These are phyloP conservation scores for Aplysia californica DNA, from an alignment of 1,140 invertebrate species.

Conservation along the genomic window DNA sequence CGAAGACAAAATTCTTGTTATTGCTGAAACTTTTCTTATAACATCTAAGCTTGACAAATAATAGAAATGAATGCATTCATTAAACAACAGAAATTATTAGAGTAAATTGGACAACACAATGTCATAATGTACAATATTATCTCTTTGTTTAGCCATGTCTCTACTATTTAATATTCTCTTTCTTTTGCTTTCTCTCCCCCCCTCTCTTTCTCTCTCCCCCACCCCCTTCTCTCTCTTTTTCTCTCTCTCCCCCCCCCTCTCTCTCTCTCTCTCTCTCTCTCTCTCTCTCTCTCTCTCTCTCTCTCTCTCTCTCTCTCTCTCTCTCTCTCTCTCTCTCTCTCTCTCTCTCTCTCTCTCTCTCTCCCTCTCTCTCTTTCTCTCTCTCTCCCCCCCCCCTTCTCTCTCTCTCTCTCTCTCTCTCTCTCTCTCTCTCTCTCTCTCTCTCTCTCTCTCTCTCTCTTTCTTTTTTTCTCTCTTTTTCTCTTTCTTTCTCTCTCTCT, in stretches of 20 bases:
- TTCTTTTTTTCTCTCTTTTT: constrained; percentile 24
- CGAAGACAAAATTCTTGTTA: background rate
- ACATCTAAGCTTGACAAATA: background rate
- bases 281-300: background rate
- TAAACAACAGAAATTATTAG: background rate
- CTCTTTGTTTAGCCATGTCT: background rate
- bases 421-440: constrained; percentile 17
- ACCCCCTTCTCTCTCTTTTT: too few species aligned
- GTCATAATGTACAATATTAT: background rate
- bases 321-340: constrained; percentile 23
- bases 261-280: background rate
- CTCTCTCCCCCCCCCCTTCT: constrained; percentile 1
- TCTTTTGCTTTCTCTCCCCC: background rate
- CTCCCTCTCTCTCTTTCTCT: constrained; percentile 1
- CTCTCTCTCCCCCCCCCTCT: background rate
- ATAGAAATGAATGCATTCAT: background rate
- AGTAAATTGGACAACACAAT: background rate
- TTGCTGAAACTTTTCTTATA: background rate
- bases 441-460: constrained; percentile 1
- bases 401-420: constrained; percentile 5
- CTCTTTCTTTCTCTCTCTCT: constrained; percentile 31
- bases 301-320: background rate
- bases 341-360: constrained; percentile 3
- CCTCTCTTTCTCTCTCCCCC: background rate
- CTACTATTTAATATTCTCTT: background rate